These are phyloP conservation scores for Petrocephalus schoutedeni DNA, from an alignment of 2,797 vertebrate genomes.

Conservation along the genomic window DNA sequence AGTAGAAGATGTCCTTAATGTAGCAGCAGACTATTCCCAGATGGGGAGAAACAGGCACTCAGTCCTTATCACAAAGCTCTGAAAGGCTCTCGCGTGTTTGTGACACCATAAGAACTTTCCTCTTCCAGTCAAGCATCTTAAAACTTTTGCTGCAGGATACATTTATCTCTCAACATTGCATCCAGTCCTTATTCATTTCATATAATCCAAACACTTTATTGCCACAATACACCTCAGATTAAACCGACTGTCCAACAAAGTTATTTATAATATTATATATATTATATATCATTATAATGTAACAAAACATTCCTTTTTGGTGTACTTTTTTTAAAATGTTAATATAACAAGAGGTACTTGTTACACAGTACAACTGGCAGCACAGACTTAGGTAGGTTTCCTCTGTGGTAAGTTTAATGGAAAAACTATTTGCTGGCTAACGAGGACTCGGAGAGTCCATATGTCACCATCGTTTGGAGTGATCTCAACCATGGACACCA, in stretches of 20 bases:
- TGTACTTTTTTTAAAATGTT: not conserved
- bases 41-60: not conserved
- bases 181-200: too few species aligned
- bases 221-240: too few species aligned
- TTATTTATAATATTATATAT: not conserved
- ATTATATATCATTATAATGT: not conserved
- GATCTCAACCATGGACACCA: not conserved
- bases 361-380: not conserved
- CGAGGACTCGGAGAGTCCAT: not conserved
- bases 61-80: not conserved
- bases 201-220: too few species aligned
- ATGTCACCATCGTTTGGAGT: not conserved
- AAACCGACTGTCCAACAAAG: too few species aligned
- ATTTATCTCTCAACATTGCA: too few species aligned
- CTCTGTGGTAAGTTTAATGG: not conserved
- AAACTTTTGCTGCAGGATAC: too few species aligned
- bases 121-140: too few species aligned
- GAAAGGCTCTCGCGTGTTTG: not conserved
- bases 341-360: not conserved
- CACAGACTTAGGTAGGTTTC: not conserved
- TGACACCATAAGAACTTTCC: too few species aligned
- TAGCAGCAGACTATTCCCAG: not conserved
- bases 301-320: not conserved
- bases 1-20: too few species aligned
- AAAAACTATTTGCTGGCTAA: not conserved